Conservation (phyloP, 2,888 invertebrate genomes). For the Baronia brevicornis region DNA sequence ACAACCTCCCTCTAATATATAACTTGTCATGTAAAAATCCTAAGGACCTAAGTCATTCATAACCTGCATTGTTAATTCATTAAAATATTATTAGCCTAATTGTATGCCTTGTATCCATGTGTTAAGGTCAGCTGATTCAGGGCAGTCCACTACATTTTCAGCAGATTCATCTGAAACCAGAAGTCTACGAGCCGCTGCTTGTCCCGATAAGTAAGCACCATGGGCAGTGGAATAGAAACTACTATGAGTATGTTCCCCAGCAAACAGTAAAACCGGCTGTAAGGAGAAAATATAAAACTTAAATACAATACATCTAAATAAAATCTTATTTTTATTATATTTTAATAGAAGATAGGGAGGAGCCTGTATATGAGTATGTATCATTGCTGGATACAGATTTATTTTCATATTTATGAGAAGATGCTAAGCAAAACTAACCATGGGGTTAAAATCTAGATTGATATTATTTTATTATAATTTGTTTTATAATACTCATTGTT, state of each 20-base stretch:
- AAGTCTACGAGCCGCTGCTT: constrained; percentile 85
- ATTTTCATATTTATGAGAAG: too few species aligned
- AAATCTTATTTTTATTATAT: constrained; percentile 6
- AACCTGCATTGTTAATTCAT: constrained; percentile 12
- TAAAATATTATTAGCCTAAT: constrained; percentile 50
- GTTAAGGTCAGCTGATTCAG: constrained; percentile 86
- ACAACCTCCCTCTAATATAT: constrained; percentile 6
- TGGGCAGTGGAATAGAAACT: constrained; percentile 96
- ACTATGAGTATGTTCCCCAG: constrained; percentile 96
- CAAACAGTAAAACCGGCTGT: constrained; percentile 90
- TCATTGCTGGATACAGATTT: too few species aligned
- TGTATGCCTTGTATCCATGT: constrained; percentile 93
- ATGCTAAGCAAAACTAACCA: too few species aligned
- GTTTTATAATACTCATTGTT: too few species aligned
- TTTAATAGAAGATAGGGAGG: too few species aligned
- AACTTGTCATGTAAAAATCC: constrained; percentile 25
- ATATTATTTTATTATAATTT: too few species aligned
- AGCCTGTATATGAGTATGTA: too few species aligned
- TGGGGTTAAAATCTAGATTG: too few species aligned
- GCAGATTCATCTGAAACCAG: constrained; percentile 77
- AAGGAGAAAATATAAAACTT: constrained; percentile 27
- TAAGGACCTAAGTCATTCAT: constrained; percentile 17
- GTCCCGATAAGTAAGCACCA: constrained; percentile 93
- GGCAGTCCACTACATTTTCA: constrained; percentile 82
- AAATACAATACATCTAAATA: not conserved